These are phyloP conservation scores for Centruroides vittatus DNA, from an alignment of 1,140 invertebrate species.

Conservation along the genomic window DNA sequence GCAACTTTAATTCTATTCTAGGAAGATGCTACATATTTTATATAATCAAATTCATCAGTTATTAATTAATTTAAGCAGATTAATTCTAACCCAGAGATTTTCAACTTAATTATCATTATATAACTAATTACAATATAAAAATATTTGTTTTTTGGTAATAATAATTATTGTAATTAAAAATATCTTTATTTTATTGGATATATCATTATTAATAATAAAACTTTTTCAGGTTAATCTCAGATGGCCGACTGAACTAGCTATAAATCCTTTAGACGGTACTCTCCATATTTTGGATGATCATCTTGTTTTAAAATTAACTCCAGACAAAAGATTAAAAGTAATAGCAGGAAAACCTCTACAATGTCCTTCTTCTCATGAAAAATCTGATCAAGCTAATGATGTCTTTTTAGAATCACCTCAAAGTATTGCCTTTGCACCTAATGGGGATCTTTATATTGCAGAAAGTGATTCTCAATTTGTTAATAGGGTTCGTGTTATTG, in stretches of 20 bases:
- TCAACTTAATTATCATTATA: too few species aligned
- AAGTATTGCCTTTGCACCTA: conserved; percentile 70
- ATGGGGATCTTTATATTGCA: conserved; percentile 83
- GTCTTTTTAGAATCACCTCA: conserved; percentile 24
- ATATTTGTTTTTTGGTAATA: not conserved
- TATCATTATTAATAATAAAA: not conserved
- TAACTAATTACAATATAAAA: too few species aligned
- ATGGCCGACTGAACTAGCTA: conserved; percentile 85
- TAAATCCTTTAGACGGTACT: conserved; percentile 84
- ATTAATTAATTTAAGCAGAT: too few species aligned
- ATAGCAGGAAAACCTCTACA: conserved; percentile 82
- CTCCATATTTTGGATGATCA: conserved; percentile 91
- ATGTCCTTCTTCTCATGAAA: conserved; percentile 40
- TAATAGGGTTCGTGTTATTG: conserved; percentile 60
- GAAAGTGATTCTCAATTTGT: conserved; percentile 79
- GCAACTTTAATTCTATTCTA: too few species aligned
- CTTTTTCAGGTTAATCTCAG: conserved; percentile 55
- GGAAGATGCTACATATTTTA: too few species aligned
- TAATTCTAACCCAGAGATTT: too few species aligned
- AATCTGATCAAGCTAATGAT: conserved; percentile 18
- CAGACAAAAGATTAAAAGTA: conserved; percentile 61
- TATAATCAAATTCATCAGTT: too few species aligned
- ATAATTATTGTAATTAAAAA: not conserved
- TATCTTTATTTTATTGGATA: not conserved
- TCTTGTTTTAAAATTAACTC: conserved; percentile 77